These are phyloP conservation scores for Phorcus lineatus DNA, from an alignment of 2,888 invertebrate species.

Conservation along the genomic window DNA sequence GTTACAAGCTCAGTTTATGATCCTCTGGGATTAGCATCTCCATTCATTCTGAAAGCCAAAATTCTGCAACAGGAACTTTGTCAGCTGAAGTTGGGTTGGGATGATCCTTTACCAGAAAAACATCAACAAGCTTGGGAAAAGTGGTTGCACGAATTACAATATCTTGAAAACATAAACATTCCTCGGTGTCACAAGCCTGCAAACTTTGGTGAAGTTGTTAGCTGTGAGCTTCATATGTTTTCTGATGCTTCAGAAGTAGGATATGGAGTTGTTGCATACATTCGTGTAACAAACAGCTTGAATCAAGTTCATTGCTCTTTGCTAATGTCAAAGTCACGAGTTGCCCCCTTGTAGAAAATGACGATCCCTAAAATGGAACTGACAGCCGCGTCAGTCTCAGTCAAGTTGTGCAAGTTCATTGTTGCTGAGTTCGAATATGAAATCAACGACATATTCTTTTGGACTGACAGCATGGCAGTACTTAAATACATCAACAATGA, in stretches of 20 bases:
- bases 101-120: neutral
- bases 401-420: neutral
- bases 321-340: neutral
- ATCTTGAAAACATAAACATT: neutral
- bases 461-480: neutral
- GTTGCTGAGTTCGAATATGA: neutral
- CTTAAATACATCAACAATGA: conserved; percentile 18
- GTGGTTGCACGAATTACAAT: conserved; percentile 14
- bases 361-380: conserved; percentile 20
- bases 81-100: neutral
- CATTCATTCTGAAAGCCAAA: conserved; percentile 17
- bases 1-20: conserved; percentile 22
- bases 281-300: neutral
- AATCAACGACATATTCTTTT: neutral
- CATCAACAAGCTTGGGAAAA: neutral
- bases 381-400: neutral
- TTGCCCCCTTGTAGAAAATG: conserved; percentile 3
- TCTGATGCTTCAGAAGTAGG: neutral
- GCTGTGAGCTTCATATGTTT: conserved; percentile 5
- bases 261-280: neutral
- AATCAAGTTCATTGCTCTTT: neutral
- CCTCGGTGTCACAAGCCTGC: neutral
- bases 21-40: conserved; percentile 23
- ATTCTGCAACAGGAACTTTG: conserved; percentile 4
- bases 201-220: neutral